Evolutionary conservation across 2,113 vertebrate species (phyloP).

Genomic region (Poeciliopsis occidentalis): DNA sequence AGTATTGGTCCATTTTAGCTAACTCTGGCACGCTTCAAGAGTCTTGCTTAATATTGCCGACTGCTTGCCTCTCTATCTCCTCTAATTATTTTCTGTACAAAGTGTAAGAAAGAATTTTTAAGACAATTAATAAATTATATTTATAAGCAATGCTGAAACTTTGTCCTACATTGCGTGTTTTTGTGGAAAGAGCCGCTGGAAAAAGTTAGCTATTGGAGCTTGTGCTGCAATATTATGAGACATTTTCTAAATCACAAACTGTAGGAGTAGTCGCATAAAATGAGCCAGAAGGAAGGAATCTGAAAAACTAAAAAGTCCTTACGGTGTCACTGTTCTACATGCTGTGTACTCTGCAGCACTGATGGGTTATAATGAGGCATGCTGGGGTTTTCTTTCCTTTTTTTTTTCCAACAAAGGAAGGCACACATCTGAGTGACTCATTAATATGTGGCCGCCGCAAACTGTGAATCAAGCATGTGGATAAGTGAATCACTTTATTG

Average conservation of each 20-base stretch:
- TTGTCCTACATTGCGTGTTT: conserved; percentile 21
- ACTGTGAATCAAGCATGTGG: conserved; percentile 12
- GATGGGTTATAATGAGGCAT: conserved; percentile 33
- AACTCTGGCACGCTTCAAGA: conserved; percentile 83
- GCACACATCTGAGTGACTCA: neutral
- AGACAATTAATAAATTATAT: conserved; percentile 99
- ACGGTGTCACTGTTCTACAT: conserved; percentile 40
- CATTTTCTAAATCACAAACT: neutral
- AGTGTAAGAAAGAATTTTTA: conserved; percentile 99
- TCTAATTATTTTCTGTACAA: conserved; percentile 89
- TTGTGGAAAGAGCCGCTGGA: conserved; percentile 20
- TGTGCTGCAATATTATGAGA: no score
- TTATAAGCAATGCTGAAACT: conserved; percentile 91
- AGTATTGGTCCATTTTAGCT: conserved; percentile 82
- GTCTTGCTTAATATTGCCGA: conserved; percentile 82
- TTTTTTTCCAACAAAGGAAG: neutral
- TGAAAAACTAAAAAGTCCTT: conserved; percentile 18
- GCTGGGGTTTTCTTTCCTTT: neutral
- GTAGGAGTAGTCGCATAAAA: neutral
- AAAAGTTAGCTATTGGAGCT: neutral
- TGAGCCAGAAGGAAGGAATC: conserved; percentile 12
- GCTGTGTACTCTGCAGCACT: conserved; percentile 36
- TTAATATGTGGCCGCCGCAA: conserved; percentile 36
- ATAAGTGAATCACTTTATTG: neutral
- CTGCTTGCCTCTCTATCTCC: conserved; percentile 87